These are phyloP conservation scores for Ctenochaetus hawaiiensis DNA, from an alignment of 2,797 vertebrate genomes.

Conservation along the genomic window DNA sequence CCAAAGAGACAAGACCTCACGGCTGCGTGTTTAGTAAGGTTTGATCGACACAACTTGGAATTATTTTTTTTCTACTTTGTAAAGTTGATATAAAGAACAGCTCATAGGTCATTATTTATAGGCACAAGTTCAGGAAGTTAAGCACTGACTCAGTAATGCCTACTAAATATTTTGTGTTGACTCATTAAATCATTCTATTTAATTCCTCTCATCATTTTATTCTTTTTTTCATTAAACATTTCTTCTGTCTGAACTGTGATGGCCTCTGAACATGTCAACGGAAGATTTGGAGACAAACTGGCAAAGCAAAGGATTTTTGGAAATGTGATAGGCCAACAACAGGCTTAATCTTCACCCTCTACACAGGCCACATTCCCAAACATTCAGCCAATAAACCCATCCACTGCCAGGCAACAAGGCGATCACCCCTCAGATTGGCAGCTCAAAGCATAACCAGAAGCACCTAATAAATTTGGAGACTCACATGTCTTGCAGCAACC, in stretches of 20 bases:
- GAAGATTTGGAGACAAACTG: constrained; percentile 41
- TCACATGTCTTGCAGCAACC: constrained; percentile 99
- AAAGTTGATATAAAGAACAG: constrained; percentile 23
- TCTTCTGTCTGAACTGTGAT: constrained; percentile 15
- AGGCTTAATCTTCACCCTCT: constrained; percentile 75
- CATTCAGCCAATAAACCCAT: constrained; percentile 82
- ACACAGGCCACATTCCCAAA: constrained; percentile 77
- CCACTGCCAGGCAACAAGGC: constrained; percentile 84
- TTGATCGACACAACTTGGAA: constrained; percentile 38
- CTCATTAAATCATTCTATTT: neutral
- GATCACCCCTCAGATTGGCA: constrained; percentile 76
- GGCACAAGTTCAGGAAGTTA: constrained; percentile 10
- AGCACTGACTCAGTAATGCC: too few species aligned
- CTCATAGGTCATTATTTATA: constrained; percentile 13
- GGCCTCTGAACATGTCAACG: constrained; percentile 20
- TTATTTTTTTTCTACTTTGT: constrained; percentile 13
- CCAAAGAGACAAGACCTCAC: constrained; percentile 62
- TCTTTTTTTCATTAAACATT: neutral
- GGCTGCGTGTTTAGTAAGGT: constrained; percentile 43
- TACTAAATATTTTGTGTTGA: neutral
- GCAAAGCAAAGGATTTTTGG: constrained; percentile 52
- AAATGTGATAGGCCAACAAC: constrained; percentile 61
- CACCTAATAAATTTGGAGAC: constrained; percentile 76
- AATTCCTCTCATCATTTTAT: constrained; percentile 10
- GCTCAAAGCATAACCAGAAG: constrained; percentile 75